Evolutionary conservation across 2,113 vertebrate species (phyloP).

Genomic region (Eupsittula cactorum): DNA sequence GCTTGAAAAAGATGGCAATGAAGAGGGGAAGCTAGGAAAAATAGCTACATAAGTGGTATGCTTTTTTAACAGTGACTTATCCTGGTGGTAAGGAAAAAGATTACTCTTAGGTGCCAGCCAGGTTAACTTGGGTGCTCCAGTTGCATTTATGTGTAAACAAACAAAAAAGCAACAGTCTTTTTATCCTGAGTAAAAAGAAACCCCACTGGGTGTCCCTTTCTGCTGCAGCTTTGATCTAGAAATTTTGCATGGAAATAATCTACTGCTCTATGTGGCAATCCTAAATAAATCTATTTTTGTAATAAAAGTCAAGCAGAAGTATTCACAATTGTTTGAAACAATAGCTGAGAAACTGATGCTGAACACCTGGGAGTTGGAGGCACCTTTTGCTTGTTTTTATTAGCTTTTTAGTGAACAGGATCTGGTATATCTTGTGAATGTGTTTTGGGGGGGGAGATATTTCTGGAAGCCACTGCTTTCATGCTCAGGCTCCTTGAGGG

Average conservation of each 20-base stretch:
- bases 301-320: background rate
- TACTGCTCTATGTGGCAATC: background rate
- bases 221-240: background rate
- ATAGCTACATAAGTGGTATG: background rate
- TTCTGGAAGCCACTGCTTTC: background rate
- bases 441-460: background rate
- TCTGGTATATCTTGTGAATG: background rate
- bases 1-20: background rate
- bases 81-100: background rate
- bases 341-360: background rate
- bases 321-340: background rate
- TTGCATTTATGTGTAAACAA: background rate
- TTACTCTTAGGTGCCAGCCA: background rate
- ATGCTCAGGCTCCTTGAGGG: background rate
- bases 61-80: background rate
- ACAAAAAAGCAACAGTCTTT: background rate
- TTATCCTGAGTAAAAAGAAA: background rate
- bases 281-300: background rate
- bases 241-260: background rate
- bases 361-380: background rate
- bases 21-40: background rate
- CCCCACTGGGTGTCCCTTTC: background rate
- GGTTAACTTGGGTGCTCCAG: background rate
- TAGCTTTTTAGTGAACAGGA: background rate
- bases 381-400: fast-evolving